A percentile compares a stretch with the other conserved stretches of the same genome.
These are phyloP conservation scores for Caenorhabditis sp. DNA, from an alignment of 2,888 invertebrate species.

Conservation along the genomic window DNA sequence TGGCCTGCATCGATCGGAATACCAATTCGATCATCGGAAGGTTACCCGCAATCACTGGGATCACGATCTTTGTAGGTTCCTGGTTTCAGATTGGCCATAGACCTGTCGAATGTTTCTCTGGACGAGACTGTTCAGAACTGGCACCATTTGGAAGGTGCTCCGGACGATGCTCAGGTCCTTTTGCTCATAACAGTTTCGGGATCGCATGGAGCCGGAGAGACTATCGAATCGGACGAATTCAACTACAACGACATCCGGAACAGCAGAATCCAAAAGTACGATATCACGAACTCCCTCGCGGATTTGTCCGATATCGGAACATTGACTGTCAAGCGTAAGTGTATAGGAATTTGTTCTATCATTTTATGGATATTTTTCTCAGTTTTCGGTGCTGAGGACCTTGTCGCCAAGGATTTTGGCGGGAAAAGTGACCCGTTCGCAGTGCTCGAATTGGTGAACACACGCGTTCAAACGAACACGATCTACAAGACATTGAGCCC, in stretches of 20 bases:
- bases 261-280: slow-evolving; percentile 68
- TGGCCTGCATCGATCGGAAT: slow-evolving; percentile 91
- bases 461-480: slow-evolving; percentile 95
- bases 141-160: slow-evolving; percentile 90
- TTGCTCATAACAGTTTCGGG: slow-evolving; percentile 94
- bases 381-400: slow-evolving; percentile 88
- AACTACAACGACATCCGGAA: slow-evolving; percentile 66
- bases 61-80: too few species aligned
- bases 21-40: slow-evolving; percentile 91
- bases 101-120: slow-evolving; percentile 88
- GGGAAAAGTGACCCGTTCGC: slow-evolving; percentile 97
- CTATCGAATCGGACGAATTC: slow-evolving; percentile 85
- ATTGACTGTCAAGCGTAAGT: slow-evolving; percentile 29
- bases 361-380: slow-evolving; percentile 55
- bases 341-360: background rate
- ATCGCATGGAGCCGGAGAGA: slow-evolving; percentile 93
- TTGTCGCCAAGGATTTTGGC: slow-evolving; percentile 94
- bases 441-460: slow-evolving; percentile 91
- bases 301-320: slow-evolving; percentile 83
- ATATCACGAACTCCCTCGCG: slow-evolving; percentile 85
- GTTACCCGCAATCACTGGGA: slow-evolving; percentile 79
- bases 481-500: slow-evolving; percentile 97
- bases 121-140: slow-evolving; percentile 93
- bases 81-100: slow-evolving; percentile 87
- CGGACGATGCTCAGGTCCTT: slow-evolving; percentile 82